A percentile compares a stretch with the other conserved stretches of the same genome.
phyloP scores from a whole-genome alignment of 2,113 vertebrate species.

The Microcebus lehilahytsara region DNA sequence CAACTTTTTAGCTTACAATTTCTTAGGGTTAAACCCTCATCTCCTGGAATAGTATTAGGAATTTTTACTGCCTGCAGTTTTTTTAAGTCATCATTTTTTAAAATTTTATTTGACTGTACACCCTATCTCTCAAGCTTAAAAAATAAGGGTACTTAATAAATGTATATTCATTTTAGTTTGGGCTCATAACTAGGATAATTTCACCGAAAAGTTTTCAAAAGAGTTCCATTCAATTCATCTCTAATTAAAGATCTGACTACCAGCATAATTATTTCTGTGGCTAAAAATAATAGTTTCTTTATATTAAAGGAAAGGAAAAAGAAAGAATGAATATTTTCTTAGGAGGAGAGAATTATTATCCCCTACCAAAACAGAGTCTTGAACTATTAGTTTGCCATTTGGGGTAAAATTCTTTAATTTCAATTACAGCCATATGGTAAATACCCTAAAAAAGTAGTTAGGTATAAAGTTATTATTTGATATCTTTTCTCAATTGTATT shows the following conservation, averaged over 20 bases:
- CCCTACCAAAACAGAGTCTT: not conserved
- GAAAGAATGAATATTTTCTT: conserved; percentile 3
- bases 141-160: conserved; percentile 14
- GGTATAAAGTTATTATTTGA: conserved; percentile 31
- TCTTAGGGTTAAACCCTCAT: not conserved
- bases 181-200: not conserved
- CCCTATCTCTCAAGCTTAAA: not conserved
- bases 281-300: conserved; percentile 19
- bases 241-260: not conserved
- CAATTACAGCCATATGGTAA: not conserved
- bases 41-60: conserved; percentile 13
- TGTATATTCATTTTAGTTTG: not conserved
- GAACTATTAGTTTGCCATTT: conserved; percentile 16
- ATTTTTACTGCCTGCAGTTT: conserved; percentile 2
- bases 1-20: not conserved
- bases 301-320: conserved; percentile 41
- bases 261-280: conserved; percentile 26
- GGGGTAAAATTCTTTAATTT: conserved; percentile 25
- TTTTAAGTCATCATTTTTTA: not conserved
- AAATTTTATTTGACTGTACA: not conserved
- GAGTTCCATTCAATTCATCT: not conserved
- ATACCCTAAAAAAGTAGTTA: not conserved
- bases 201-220: conserved; percentile 28
- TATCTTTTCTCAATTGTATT: conserved; percentile 24
- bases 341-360: conserved; percentile 17